phyloP scores from a whole-genome alignment of 2,888 invertebrate species.

The Didymodactylos carnosus region DNA sequence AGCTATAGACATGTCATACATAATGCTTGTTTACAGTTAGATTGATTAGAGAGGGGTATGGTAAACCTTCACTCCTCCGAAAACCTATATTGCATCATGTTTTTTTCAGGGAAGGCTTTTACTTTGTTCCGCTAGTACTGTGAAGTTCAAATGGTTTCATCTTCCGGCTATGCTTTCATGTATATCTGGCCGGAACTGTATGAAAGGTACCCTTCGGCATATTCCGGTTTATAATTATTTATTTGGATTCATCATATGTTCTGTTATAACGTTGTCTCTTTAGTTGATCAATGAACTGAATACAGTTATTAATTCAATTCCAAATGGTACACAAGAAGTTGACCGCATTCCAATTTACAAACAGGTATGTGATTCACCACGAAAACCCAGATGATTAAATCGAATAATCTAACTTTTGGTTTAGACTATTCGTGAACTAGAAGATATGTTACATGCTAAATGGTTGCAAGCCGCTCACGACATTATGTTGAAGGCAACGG shows the following conservation, averaged over 20 bases:
- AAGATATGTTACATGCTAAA: constrained; percentile 25
- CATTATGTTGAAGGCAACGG: constrained; percentile 25
- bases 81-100: no score
- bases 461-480: constrained; percentile 26
- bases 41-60: no score
- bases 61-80: no score
- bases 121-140: no score
- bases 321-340: constrained; percentile 19
- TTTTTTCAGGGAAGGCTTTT: no score
- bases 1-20: no score
- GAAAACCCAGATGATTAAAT: background rate
- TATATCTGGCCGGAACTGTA: no score
- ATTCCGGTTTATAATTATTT: no score
- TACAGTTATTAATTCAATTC: constrained; percentile 21
- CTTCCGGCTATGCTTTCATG: no score
- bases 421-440: constrained; percentile 25
- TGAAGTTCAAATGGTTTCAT: no score
- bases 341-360: constrained; percentile 18
- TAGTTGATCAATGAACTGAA: constrained; percentile 26
- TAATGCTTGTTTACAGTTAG: no score
- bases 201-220: no score
- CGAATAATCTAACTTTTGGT: background rate
- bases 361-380: constrained; percentile 18
- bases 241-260: background rate
- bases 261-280: background rate